phyloP scores from a whole-genome alignment of 2,113 vertebrate genomes.

The Odobenus rosmarus region DNA sequence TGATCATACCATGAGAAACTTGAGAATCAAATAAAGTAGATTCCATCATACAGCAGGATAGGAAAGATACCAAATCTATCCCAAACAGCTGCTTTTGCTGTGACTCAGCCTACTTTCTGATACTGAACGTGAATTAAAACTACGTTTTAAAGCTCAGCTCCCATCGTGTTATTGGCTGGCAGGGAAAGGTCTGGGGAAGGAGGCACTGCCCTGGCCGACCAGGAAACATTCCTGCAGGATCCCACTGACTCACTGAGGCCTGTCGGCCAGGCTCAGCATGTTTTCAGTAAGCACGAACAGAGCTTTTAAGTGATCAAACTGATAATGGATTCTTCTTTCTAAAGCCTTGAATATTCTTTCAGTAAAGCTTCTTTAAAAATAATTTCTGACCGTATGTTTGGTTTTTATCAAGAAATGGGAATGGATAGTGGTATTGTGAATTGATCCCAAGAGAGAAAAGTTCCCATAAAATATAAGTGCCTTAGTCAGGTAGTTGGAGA shows the following conservation, averaged over 20 bases:
- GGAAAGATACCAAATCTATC: background rate
- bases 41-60: background rate
- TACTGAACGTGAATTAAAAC: background rate
- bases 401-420: background rate
- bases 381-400: background rate
- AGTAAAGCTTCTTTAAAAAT: slow-evolving; percentile 36
- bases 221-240: background rate
- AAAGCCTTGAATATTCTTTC: slow-evolving; percentile 8
- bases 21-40: background rate
- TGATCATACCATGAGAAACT: background rate
- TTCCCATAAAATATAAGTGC: background rate
- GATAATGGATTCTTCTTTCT: background rate
- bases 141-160: background rate
- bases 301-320: background rate
- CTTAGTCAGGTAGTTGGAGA: background rate
- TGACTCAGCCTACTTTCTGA: background rate
- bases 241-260: background rate
- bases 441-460: background rate
- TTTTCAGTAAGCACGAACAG: background rate
- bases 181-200: background rate
- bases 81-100: background rate
- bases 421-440: background rate
- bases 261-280: background rate
- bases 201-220: background rate
- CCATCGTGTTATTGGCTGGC: background rate